Evolutionary conservation across 2,797 vertebrate species (phyloP), one percentile per base, ranked within the genome.

Genomic region (Poeciliopsis gracilis): DNA sequence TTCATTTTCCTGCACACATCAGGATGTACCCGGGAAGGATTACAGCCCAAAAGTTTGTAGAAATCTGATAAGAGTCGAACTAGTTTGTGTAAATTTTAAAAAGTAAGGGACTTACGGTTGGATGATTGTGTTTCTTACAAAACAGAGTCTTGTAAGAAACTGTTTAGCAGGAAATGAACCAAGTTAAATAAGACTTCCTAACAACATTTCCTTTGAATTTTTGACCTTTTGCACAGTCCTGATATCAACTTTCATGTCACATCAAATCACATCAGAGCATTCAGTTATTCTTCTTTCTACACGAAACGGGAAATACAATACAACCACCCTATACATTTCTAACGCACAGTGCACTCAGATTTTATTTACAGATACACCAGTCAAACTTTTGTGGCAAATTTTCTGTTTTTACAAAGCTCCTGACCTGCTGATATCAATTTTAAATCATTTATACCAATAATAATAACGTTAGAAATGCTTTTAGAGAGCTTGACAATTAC

Each of bases 111-210:
- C 41, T 66, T 78, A 10, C 23, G 38, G 7, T 53, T 33, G 49
- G 36, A 67, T 49, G 28, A 10, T 7, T 1, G 33, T 9, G 45
- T 72, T 73, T 69, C 23, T 33, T n/a, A 61, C 23, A 15, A 83
- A 78, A 76, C 16, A 79, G 43, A 43, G 41, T 45, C 59, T 69
- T n/a, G n/a, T n/a, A n/a, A n/a, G n/a, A n/a, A n/a, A n/a, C n/a
- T n/a, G n/a, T n/a, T n/a, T n/a, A n/a, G n/a, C n/a, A n/a, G n/a
- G n/a, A n/a, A n/a, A n/a, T n/a, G n/a, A n/a, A n/a, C n/a, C n/a
- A n/a, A n/a, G 30, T 45, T 76, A 30, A 51, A 66, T 8, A 55
- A 11, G 33, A 11, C 16, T 25, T 38, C 33, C 12, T 25, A 75
- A 75, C 15, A 45, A 45, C 15, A 45, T 12, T 75, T 45, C 16